phyloP scores from a whole-genome alignment of 2,113 vertebrate species.

The Pithys albifrons region DNA sequence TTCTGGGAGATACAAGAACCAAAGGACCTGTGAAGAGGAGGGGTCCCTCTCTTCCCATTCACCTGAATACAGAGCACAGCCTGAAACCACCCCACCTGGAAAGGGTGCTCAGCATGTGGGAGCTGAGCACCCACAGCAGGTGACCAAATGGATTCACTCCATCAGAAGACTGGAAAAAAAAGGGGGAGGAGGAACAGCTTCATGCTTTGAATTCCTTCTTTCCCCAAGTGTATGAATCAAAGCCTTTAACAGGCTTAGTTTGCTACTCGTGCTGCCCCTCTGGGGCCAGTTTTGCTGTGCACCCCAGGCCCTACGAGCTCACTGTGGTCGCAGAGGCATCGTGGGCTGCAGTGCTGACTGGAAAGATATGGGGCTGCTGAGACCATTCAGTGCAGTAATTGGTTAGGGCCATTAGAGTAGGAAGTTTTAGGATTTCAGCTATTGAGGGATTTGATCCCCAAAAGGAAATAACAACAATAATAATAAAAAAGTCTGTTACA shows the following conservation, averaged over 20 bases:
- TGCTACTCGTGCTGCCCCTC: background rate
- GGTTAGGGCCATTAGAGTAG: background rate
- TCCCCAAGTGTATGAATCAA: background rate
- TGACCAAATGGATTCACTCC: fast-evolving
- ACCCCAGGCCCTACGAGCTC: background rate
- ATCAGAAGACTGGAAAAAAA: background rate
- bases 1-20: background rate
- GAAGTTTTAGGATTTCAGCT: background rate
- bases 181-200: background rate
- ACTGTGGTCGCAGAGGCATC: fast-evolving
- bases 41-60: background rate
- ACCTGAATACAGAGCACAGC: background rate
- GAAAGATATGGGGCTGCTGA: background rate
- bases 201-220: background rate
- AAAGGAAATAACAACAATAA: slow-evolving; percentile 12
- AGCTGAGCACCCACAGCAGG: too few relatives aligned
- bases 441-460: background rate
- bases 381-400: background rate
- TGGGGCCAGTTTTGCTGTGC: background rate
- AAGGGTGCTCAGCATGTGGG: background rate
- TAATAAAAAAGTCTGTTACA: background rate
- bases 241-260: background rate
- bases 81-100: background rate
- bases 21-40: background rate
- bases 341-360: fast-evolving